These are phyloP conservation scores for Danio rerio DNA, from an alignment of 2,113 vertebrate genomes.

Conservation along the genomic window GRCz12tu NC_133195.1:30399501-30400000, in stretches of 20 bases:
- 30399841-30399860: neutral
- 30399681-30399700: conserved; percentile 4
- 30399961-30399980: conserved; percentile 73
- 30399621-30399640: conserved; percentile 79
- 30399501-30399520: neutral
- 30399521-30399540: conserved; percentile 67
- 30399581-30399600: conserved; percentile 82
- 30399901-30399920: neutral
- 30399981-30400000: conserved; percentile 87
- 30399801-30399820: conserved; percentile 77
- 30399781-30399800: conserved; percentile 88
- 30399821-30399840: too few species aligned
- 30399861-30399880: conserved; percentile 9
- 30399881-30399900: neutral
- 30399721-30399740: conserved; percentile 76
- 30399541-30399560: conserved; percentile 88
- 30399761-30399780: conserved; percentile 86
- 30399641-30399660: conserved; percentile 84
- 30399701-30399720: conserved; percentile 11
- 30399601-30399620: conserved; percentile 86
- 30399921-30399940: conserved; percentile 29
- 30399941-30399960: neutral
- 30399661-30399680: conserved; percentile 64
- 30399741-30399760: conserved; percentile 79
- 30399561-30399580: conserved; percentile 79